A percentile compares a stretch with the other conserved stretches of the same genome.
phyloP scores from a whole-genome alignment of 2,113 vertebrate genomes.

The Fulica atra region DNA sequence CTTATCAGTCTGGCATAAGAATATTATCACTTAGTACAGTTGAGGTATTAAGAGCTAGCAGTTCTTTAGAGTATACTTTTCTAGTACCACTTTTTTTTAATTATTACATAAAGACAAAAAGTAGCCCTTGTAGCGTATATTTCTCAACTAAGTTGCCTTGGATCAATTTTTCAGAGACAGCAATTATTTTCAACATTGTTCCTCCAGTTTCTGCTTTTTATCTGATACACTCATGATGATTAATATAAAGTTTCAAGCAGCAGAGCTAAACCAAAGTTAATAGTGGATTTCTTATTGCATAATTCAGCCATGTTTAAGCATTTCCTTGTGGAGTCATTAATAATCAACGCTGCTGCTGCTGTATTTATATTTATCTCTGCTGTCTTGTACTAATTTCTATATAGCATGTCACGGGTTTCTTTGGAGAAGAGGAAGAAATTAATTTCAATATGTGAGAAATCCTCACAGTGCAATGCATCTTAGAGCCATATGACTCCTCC shows the following conservation, averaged over 20 bases:
- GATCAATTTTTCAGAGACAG: not conserved
- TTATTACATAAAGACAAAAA: not conserved
- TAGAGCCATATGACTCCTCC: not conserved
- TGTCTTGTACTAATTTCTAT: not conserved
- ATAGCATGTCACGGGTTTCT: not conserved
- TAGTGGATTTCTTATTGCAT: not conserved
- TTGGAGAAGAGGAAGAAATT: not conserved
- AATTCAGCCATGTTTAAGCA: not conserved
- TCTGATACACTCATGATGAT: not conserved
- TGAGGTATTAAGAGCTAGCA: constrained; percentile 26
- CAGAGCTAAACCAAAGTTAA: not conserved
- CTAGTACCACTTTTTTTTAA: not conserved
- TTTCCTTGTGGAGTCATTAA: not conserved
- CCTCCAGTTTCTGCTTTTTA: not conserved
- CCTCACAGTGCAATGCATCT: not conserved
- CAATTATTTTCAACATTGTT: not conserved
- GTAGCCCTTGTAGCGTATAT: not conserved
- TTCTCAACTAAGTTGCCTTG: not conserved
- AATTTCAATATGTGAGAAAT: not conserved
- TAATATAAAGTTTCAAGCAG: not conserved
- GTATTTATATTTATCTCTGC: not conserved
- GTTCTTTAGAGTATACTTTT: not conserved
- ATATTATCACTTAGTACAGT: constrained; percentile 22
- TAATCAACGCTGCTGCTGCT: not conserved
- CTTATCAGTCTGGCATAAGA: constrained; percentile 61